Conservation (phyloP, 2,113 vertebrate genomes). For the Mystacornis crossleyi region DNA sequence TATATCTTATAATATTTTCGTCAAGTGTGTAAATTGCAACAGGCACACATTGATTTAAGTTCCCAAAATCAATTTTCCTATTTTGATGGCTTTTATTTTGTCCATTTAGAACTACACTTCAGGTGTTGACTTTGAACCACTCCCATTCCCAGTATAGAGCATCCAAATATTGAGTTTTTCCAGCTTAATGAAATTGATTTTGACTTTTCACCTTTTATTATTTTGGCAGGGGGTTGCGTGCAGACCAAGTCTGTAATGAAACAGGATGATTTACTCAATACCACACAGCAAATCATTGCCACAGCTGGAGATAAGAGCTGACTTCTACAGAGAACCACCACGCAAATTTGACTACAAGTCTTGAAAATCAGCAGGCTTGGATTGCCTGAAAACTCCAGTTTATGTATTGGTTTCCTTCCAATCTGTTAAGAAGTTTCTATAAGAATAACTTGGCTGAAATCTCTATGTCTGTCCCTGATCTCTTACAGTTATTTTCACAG, state of each 20-base stretch:
- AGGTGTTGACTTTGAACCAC: slow-evolving; percentile 33
- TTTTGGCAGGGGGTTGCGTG: slow-evolving; percentile 12
- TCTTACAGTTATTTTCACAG: not conserved
- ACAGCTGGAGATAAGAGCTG: slow-evolving; percentile 15
- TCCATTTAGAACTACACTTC: not conserved
- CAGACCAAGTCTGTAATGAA: slow-evolving; percentile 11
- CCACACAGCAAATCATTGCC: not conserved
- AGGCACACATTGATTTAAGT: slow-evolving; percentile 14
- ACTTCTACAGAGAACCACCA: not conserved
- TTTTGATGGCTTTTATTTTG: slow-evolving; percentile 50
- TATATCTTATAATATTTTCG: not conserved
- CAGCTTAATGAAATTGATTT: slow-evolving; percentile 59
- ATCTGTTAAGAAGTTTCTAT: not conserved
- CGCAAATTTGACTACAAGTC: not conserved
- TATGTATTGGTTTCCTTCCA: not conserved
- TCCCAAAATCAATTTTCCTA: slow-evolving; percentile 34
- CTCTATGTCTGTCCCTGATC: not conserved
- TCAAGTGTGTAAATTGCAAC: slow-evolving; percentile 29
- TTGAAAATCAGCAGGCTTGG: not conserved
- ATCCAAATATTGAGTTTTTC: slow-evolving; percentile 46
- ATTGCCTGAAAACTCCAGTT: not conserved
- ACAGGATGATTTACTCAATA: slow-evolving; percentile 51
- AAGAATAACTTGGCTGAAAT: not conserved
- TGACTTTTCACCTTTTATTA: slow-evolving; percentile 58
- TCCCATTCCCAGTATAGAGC: slow-evolving; percentile 13